Evolutionary conservation across 1,140 invertebrate genomes (phyloP).

Genomic region (Harpegnathos saltator): DNA sequence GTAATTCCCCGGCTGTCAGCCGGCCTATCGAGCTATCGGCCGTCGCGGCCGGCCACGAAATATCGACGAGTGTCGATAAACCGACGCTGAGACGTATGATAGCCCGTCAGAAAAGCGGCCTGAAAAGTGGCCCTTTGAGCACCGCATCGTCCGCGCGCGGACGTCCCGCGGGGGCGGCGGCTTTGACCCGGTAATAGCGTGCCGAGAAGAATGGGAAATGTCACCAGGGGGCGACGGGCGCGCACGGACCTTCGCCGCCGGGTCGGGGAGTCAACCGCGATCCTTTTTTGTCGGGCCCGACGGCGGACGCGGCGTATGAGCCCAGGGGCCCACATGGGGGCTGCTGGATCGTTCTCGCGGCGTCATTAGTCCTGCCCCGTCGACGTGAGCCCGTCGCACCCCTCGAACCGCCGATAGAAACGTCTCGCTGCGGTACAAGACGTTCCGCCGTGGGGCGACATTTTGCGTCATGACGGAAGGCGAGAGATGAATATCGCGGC

Average conservation of each 20-base stretch:
- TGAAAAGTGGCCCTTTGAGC: constrained; percentile 73
- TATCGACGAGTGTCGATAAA: constrained; percentile 56
- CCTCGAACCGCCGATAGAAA: constrained; percentile 73
- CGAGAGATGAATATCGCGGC: no score
- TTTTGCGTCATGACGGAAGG: constrained; percentile 2
- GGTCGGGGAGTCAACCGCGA: constrained; percentile 75
- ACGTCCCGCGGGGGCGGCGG: constrained; percentile 84
- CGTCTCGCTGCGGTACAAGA: constrained; percentile 34
- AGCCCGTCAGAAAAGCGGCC: constrained; percentile 70
- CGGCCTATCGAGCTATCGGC: not conserved
- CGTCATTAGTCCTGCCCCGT: constrained; percentile 82
- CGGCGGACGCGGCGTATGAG: constrained; percentile 71
- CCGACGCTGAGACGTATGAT: constrained; percentile 46
- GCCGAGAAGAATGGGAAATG: constrained; percentile 86
- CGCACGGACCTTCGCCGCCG: constrained; percentile 70
- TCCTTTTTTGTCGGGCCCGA: constrained; percentile 80
- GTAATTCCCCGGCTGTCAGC: constrained; percentile 35
- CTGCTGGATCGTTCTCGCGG: constrained; percentile 80
- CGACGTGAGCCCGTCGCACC: constrained; percentile 75
- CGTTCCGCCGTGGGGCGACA: constrained; percentile 34
- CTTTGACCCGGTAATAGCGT: constrained; percentile 85
- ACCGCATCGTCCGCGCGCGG: constrained; percentile 67
- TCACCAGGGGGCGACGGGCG: constrained; percentile 84
- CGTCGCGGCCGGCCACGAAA: constrained; percentile 32
- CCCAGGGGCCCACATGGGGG: constrained; percentile 77